A percentile compares a stretch with the other conserved stretches of the same genome.
Evolutionary conservation across 2,797 vertebrate genomes (phyloP).

Genomic region (Crypturellus tataupa): DNA sequence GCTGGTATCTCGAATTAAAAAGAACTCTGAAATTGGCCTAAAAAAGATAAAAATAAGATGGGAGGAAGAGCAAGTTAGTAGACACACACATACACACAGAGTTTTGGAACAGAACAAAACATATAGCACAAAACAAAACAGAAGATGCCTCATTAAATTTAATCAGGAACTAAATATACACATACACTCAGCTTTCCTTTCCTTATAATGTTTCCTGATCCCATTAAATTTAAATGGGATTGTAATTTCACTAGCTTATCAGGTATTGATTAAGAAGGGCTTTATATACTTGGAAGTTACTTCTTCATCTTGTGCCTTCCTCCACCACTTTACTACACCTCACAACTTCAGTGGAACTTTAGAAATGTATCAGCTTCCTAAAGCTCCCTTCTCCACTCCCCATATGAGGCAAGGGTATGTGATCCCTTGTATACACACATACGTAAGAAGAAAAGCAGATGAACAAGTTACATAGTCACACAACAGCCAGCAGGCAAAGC

Average conservation of each 20-base stretch:
- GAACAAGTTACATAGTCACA: neutral
- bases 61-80: neutral
- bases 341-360: neutral
- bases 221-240: neutral
- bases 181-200: neutral
- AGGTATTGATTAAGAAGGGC: neutral
- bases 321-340: neutral
- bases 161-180: neutral
- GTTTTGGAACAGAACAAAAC: neutral
- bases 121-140: neutral
- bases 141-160: neutral
- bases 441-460: neutral
- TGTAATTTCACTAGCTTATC: neutral
- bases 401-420: neutral
- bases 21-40: constrained; percentile 98
- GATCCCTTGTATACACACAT: neutral
- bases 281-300: neutral
- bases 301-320: neutral
- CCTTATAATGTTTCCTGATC: neutral
- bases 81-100: neutral
- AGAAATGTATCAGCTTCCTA: neutral
- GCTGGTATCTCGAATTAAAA: constrained; percentile 98
- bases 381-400: neutral
- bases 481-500: neutral
- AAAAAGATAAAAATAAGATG: neutral